Evolutionary conservation across 2,888 invertebrate species (phyloP).

Genomic region (Rhorus exstirpatorius): DNA sequence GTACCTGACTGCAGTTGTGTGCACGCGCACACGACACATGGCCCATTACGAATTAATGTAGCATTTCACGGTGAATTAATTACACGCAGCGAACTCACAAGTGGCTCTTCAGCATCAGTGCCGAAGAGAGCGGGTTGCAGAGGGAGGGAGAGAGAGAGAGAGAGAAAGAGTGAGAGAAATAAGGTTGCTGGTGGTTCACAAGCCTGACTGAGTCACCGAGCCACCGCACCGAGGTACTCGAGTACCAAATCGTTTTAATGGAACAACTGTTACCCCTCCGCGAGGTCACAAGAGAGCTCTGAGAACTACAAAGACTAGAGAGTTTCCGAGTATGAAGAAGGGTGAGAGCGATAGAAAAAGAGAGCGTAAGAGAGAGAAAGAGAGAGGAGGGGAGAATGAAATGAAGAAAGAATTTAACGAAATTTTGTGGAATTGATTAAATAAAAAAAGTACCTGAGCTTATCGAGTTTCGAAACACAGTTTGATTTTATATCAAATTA

Average conservation of each 20-base stretch:
- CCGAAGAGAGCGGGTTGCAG: slow-evolving; percentile 71
- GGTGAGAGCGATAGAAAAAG: not conserved
- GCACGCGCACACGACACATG: slow-evolving; percentile 77
- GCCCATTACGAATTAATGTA: slow-evolving; percentile 82
- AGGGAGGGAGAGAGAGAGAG: slow-evolving; percentile 36
- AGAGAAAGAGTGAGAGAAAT: slow-evolving; percentile 31
- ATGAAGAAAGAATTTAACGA: not conserved
- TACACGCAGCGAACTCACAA: slow-evolving; percentile 80
- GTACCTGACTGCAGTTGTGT: slow-evolving; percentile 54
- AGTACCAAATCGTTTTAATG: slow-evolving; percentile 83
- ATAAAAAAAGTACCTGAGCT: no score
- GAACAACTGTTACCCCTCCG: slow-evolving; percentile 81
- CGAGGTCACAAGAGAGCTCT: slow-evolving; percentile 52
- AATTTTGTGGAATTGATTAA: not conserved
- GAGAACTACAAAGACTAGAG: slow-evolving; percentile 46
- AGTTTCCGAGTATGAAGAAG: slow-evolving; percentile 10
- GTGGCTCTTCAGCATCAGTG: slow-evolving; percentile 75
- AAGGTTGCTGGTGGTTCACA: slow-evolving; percentile 57
- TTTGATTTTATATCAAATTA: not conserved
- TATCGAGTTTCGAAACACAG: no score
- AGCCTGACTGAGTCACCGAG: slow-evolving; percentile 66
- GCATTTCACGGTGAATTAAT: slow-evolving; percentile 84
- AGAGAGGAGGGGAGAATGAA: not conserved
- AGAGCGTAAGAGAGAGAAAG: not conserved
- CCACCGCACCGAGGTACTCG: slow-evolving; percentile 75